phyloP scores from a whole-genome alignment of 1,140 invertebrate species.

The Asbolus verrucosus region DNA sequence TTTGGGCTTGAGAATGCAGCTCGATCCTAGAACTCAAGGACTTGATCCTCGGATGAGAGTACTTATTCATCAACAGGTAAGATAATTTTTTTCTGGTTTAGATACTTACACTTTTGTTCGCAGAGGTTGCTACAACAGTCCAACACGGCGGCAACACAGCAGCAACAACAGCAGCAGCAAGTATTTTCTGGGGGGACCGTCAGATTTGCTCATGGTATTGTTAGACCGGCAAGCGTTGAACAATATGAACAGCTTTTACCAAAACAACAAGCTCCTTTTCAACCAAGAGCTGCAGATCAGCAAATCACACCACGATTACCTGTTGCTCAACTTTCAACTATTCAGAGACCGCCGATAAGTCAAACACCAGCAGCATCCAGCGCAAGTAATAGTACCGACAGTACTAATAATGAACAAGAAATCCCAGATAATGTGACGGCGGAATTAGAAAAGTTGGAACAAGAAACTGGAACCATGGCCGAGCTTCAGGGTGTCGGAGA shows the following conservation, averaged over 20 bases:
- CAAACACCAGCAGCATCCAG: slow-evolving; percentile 49
- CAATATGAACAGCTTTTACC: slow-evolving; percentile 60
- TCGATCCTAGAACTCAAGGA: slow-evolving; percentile 63
- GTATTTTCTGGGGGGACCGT: slow-evolving; percentile 27
- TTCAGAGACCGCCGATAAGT: slow-evolving; percentile 23
- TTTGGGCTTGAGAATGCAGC: slow-evolving; percentile 54
- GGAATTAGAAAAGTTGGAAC: slow-evolving; percentile 83
- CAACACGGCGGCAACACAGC: slow-evolving; percentile 49
- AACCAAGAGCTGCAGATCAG: slow-evolving; percentile 47
- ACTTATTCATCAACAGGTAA: slow-evolving; percentile 67
- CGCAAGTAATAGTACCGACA: slow-evolving; percentile 57
- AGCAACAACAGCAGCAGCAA: slow-evolving; percentile 56
- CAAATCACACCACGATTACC: slow-evolving; percentile 25
- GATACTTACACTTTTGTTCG: slow-evolving; percentile 14
- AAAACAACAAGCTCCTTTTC: slow-evolving; percentile 47
- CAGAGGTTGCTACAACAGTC: slow-evolving; percentile 53
- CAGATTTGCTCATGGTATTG: slow-evolving; percentile 48
- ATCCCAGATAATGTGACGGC: slow-evolving; percentile 84
- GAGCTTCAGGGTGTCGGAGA: slow-evolving; percentile 81
- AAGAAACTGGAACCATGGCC: slow-evolving; percentile 75
- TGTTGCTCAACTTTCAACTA: slow-evolving; percentile 2
- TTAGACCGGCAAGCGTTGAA: slow-evolving; percentile 54
- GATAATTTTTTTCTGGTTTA: slow-evolving; percentile 54
- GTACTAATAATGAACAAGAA: slow-evolving; percentile 67
- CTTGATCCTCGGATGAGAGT: slow-evolving; percentile 68